Base-by-base conservation (phyloP, 1,140 invertebrate genomes). In the Pseudomyrmex cubaensis region DNA sequence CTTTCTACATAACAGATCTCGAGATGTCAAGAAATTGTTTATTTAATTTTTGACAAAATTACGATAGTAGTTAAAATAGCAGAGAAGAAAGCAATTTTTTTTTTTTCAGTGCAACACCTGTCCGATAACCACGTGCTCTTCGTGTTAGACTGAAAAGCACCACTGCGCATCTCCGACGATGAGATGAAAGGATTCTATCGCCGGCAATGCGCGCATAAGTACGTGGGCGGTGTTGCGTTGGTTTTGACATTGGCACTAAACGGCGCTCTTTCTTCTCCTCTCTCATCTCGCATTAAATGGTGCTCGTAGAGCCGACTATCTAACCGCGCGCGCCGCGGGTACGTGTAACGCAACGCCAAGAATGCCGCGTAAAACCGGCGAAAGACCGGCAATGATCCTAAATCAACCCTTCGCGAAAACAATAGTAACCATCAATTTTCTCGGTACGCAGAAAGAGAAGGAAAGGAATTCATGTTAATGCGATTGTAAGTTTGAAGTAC, bases 231-330 rank as follows among this genome's bases (percentile, higher is more conserved):
- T 46, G 50, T 69, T 72, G 85, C 74, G 74, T 84, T 86, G 80
- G 82, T 87, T 87, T 87, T 87, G 63, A 84, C 85, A 80, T 87
- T 87, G 86, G 69, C 85, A 87, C 72, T 84, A 84, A 87, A 84
- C 85, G 73, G 9, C 44, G 46, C 44, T 35, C 50, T 22, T 54
- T n/a, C 22, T 5, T 67, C 25, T 15, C 62, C 13, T 67, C 46
- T 78, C 66, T 78, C 20, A 20, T 69, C 44, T 25, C 17, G 50
- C 59, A 67, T 87, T 82, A 82, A 87, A 87, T 64, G 83, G 46
- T 46, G n/a, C 70, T 87, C 76, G 70, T 82, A 83, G 54, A 67
- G 78, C 56, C 56, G 69, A 50, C 56, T 70, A 76, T 35, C 57
- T 59, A 84, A 84, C 62, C 66, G 22, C 66, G n/a, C 35, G 35